phyloP scores from a whole-genome alignment of 2,797 vertebrate genomes.

The Ptychadena robeensis region DNA sequence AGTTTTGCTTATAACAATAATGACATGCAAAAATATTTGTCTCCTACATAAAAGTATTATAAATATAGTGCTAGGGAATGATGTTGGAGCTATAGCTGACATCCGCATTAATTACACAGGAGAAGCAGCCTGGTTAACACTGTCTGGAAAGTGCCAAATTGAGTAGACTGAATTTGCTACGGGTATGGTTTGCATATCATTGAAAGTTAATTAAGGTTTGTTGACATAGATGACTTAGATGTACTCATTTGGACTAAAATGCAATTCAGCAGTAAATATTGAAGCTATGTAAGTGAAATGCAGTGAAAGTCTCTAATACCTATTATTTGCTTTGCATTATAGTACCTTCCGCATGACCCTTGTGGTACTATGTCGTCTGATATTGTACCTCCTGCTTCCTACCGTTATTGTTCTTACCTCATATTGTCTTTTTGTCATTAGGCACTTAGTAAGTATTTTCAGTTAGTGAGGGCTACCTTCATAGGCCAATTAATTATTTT shows the following conservation, averaged over 20 bases:
- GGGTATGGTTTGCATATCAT: neutral
- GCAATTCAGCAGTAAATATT: neutral
- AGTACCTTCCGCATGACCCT: too few relatives aligned
- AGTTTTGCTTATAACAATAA: constrained; percentile 36
- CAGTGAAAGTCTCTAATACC: neutral
- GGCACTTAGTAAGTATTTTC: too few relatives aligned
- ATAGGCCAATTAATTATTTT: too few relatives aligned
- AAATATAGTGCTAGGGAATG: constrained; percentile 2
- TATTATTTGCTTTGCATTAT: too few relatives aligned
- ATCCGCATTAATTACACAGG: constrained; percentile 9
- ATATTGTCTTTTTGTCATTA: too few relatives aligned
- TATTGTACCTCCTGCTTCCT: too few relatives aligned
- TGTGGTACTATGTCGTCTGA: too few relatives aligned
- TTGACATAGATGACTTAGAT: neutral
- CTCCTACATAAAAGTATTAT: constrained; percentile 26
- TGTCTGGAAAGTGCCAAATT: neutral
- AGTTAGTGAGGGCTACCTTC: too few relatives aligned
- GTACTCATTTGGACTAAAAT: neutral
- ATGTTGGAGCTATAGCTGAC: neutral
- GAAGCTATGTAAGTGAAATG: neutral
- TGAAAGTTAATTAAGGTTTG: neutral
- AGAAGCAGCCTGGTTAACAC: constrained; percentile 8
- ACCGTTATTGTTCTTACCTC: too few relatives aligned
- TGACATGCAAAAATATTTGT: constrained; percentile 38
- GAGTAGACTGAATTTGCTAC: neutral